Percentiles rank a stretch among this genome's conserved stretches.
These are phyloP conservation scores for Cecidostiba fungosa DNA, from an alignment of 2,888 invertebrate genomes.

Conservation along the genomic window DNA sequence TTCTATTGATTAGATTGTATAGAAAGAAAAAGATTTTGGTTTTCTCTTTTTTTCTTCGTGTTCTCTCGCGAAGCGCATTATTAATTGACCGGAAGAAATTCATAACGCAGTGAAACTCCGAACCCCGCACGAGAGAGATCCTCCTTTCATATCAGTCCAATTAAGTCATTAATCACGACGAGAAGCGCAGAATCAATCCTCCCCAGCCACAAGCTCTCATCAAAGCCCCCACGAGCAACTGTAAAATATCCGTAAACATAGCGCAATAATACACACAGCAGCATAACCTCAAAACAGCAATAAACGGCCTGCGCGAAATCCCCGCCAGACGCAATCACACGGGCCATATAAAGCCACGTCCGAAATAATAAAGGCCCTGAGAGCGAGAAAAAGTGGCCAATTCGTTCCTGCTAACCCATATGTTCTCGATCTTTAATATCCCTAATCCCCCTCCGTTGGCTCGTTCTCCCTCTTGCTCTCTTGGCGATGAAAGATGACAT, in stretches of 20 bases:
- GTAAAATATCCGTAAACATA: neutral
- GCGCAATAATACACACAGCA: too few species aligned
- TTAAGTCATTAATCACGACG: too few species aligned
- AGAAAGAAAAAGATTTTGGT: neutral
- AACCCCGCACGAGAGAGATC: too few species aligned
- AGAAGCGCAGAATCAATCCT: neutral
- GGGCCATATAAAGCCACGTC: neutral
- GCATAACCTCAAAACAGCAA: neutral
- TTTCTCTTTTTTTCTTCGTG: neutral
- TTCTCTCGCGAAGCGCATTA: neutral
- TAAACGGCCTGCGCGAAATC: neutral
- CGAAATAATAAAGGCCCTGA: slow-evolving; percentile 37
- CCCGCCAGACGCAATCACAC: neutral
- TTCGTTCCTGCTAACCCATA: slow-evolving; percentile 44
- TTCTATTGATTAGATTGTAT: too few species aligned
- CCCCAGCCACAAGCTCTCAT: neutral
- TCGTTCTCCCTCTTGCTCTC: slow-evolving; percentile 11
- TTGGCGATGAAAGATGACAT: slow-evolving; percentile 67
- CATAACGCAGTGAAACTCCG: too few species aligned
- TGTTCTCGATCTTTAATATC: slow-evolving; percentile 48
- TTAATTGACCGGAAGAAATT: too few species aligned
- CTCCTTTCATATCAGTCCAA: too few species aligned
- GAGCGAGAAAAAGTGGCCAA: slow-evolving; percentile 44
- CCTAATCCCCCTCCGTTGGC: slow-evolving; percentile 14
- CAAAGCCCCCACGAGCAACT: neutral